Evolutionary conservation across 2,888 invertebrate genomes (phyloP), one percentile per base, ranked within the genome.

Genomic region (Thera britannica): DNA sequence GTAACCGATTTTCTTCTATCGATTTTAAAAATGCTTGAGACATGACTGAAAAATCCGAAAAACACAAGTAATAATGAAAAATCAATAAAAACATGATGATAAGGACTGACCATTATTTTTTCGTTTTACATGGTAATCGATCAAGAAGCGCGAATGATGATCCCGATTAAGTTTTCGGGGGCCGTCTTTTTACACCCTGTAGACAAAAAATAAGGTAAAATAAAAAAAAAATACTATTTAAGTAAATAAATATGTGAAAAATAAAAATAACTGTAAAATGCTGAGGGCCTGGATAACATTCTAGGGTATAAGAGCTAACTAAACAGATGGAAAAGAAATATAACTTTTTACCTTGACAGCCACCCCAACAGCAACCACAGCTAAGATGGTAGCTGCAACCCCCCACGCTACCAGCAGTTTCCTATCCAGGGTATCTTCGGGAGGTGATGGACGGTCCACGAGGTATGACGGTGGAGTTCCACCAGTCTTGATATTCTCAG

Each of bases 401-500:
- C 84, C 85, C 82, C 86, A 84, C 11, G 83, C 77, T 0, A 83
- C 81, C 59, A 91, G 72, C 70, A 88, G 75, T 75, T 88, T 87
- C 52, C 84, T 82, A 73, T 90, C 87, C 59, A 89, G 75, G 63
- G 83, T 72, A 67, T 78, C 83, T n/a, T 81, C 74, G 2, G 83
- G 75, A 49, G 84, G 84, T 12, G 85, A 86, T 1, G 86, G 76
- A 35, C 88, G 87, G 67, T 89, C 88, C 55, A 92, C 86, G 75
- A 87, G 88, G 79, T 85, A 89, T 3, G 93, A 87, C 0, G 89
- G 86, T 2, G 34, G 8, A 0, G 90, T 88, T 67, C 92, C 83
- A 62, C 84, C 89, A 4, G 89, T 81, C 11, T 89, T 81, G 60
- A 91, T 82, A 74, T 89, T 92, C 61, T 95, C 95, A 23, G 96